Conservation (phyloP, 37 sponge, comb jelly and placozoan species). For the Beroe forskalii region DNA sequence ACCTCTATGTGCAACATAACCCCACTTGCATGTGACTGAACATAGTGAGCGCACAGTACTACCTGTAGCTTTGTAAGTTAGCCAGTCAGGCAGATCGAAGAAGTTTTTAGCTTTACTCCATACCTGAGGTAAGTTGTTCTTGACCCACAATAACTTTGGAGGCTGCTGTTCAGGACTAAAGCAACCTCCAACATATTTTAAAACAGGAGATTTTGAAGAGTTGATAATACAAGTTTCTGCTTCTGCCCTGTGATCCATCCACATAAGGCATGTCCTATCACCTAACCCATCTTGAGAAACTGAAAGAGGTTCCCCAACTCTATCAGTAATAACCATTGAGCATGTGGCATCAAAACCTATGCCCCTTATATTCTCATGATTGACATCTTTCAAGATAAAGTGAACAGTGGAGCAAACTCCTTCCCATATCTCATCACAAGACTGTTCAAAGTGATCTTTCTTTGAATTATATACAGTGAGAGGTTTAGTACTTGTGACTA, state of each 20-base stretch:
- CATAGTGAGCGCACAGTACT: slow-evolving; percentile 73
- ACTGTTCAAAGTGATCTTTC: slow-evolving; percentile 75
- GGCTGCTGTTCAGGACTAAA: slow-evolving; percentile 88
- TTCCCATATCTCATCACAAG: slow-evolving; percentile 79
- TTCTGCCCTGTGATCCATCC: slow-evolving; percentile 86
- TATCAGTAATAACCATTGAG: slow-evolving; percentile 74
- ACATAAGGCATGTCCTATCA: slow-evolving; percentile 74
- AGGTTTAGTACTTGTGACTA: slow-evolving; percentile 26
- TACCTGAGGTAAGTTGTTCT: slow-evolving; percentile 69
- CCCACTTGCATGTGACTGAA: slow-evolving; percentile 85
- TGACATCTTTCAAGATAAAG: background rate
- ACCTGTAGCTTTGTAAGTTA: slow-evolving; percentile 81
- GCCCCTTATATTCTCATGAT: slow-evolving; percentile 51
- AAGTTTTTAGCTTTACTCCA: slow-evolving; percentile 82
- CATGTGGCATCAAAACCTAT: slow-evolving; percentile 87
- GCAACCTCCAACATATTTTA: slow-evolving; percentile 76
- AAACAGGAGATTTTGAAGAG: slow-evolving; percentile 68
- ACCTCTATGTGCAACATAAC: slow-evolving; percentile 72
- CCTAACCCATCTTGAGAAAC: slow-evolving; percentile 68
- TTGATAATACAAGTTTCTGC: slow-evolving; percentile 75
- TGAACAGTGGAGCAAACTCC: slow-evolving; percentile 70
- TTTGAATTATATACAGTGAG: slow-evolving; percentile 34
- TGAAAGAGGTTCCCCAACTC: slow-evolving; percentile 70
- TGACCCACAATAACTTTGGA: slow-evolving; percentile 89
- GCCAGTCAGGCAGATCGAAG: slow-evolving; percentile 83